Conservation (phyloP, 2,797 vertebrate species). For the Leptodactylus fallax region DNA sequence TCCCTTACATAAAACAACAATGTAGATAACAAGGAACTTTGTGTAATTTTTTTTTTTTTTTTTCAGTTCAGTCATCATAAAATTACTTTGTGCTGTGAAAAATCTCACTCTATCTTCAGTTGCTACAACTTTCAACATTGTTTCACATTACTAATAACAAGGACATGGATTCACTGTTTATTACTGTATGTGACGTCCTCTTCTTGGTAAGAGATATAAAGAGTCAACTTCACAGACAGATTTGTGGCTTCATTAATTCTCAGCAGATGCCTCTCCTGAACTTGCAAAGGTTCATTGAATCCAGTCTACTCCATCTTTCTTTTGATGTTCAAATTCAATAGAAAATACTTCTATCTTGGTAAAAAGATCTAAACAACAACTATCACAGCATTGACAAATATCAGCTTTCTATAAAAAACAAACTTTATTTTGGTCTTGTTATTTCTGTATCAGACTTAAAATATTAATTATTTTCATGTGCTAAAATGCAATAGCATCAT, state of each 20-base stretch:
- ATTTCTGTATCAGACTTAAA: too few species aligned
- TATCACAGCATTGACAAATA: not conserved
- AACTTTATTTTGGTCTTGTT: too few species aligned
- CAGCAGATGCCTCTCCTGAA: conserved; percentile 39
- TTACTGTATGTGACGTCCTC: not conserved
- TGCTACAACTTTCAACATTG: not conserved
- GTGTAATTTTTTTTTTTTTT: too few species aligned
- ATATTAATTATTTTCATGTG: too few species aligned
- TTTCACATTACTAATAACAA: not conserved
- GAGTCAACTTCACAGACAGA: conserved; percentile 8
- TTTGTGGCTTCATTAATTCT: conserved; percentile 43
- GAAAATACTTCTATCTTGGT: not conserved
- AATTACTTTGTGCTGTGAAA: not conserved
- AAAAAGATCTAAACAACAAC: not conserved
- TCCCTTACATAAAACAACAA: too few species aligned
- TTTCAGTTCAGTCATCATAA: too few species aligned
- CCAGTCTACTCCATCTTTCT: not conserved
- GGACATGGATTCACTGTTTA: not conserved
- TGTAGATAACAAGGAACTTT: too few species aligned
- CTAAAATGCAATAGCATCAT: too few species aligned
- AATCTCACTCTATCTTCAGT: not conserved
- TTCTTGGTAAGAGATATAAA: not conserved
- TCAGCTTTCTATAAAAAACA: not conserved
- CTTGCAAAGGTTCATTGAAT: conserved; percentile 37
- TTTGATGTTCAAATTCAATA: conserved; percentile 39